Conservation (phyloP, 2,113 vertebrate genomes). For the Origma solitaria region DNA sequence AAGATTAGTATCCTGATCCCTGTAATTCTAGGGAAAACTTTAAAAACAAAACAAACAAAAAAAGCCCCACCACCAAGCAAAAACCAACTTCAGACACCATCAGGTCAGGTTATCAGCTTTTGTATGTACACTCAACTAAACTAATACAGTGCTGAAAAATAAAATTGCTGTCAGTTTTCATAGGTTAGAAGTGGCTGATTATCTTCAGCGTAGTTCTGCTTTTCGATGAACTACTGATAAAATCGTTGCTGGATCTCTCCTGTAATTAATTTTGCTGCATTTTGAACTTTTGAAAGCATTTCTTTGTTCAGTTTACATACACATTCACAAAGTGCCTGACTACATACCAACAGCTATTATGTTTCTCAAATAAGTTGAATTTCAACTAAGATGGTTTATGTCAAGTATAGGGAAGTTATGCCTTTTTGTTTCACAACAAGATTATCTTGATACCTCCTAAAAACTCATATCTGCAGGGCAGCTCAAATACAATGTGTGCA, state of each 20-base stretch:
- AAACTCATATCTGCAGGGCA: fast-evolving
- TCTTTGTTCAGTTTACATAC: neutral
- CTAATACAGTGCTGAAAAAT: neutral
- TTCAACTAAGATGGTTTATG: neutral
- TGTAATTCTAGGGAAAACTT: neutral
- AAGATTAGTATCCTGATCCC: neutral
- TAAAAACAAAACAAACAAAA: neutral
- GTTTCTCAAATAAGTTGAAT: neutral
- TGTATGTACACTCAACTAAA: neutral
- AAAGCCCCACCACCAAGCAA: neutral
- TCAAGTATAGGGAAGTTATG: neutral
- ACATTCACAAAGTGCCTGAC: neutral
- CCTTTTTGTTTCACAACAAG: neutral
- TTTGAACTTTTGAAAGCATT: neutral
- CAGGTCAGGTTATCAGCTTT: neutral
- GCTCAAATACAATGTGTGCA: neutral
- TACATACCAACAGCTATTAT: neutral
- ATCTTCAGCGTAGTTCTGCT: neutral
- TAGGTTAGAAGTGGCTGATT: neutral
- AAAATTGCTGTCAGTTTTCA: neutral
- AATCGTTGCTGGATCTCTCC: neutral
- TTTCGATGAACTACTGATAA: neutral
- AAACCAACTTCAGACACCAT: neutral
- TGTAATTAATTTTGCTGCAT: neutral
- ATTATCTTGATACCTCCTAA: neutral